Evolutionary conservation across 2,888 invertebrate species (phyloP), one percentile per base, ranked within the genome.

Genomic region (Epirrita christyi): DNA sequence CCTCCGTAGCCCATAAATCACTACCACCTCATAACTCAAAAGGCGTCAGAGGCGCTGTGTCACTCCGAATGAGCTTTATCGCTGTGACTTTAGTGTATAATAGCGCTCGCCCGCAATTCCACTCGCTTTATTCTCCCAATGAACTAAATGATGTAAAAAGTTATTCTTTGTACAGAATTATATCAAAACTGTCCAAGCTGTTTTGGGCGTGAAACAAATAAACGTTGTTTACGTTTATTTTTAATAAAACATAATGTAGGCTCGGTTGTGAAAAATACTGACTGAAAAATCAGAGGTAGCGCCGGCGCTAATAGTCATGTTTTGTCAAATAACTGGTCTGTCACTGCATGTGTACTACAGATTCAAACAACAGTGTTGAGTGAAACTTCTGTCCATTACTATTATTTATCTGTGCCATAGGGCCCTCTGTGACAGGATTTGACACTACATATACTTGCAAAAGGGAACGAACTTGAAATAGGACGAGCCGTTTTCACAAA

Each of bases 371-470:
- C 21, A 21, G 21, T 11, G 5, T 11, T 1, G 37, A 14, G 11
- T 47, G 37, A 28, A 37, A 28, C 10, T 36, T 21, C 3, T 11
- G 8, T 13, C 5, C 1, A 27, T 3, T 15, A 34, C 21, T 36
- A 13, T 32, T 6, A 9, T 21, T 50, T 40, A 38, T 41, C 34
- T 40, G 27, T 46, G n/a, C 2, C 15, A 8, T 28, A n/a, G 36
- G 28, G 43, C 42, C 74, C 70, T 66, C 64, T 61, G 61, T 62
- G 64, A 62, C 70, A 78, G 80, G 76, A 81, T 74, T 73, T 79
- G 80, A 84, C 85, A 81, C 83, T 74, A 78, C 76, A 81, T 80
- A 78, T 80, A 83, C 76, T 80, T 71, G 74, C 75, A 72, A 80
- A 84, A 82, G 80, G 82, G 80, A 83, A 83, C 82, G 73, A 79